Percentiles rank a stretch among this genome's conserved stretches.
phyloP scores from a whole-genome alignment of 2,797 vertebrate species.

The Aeoliscus strigatus region DNA sequence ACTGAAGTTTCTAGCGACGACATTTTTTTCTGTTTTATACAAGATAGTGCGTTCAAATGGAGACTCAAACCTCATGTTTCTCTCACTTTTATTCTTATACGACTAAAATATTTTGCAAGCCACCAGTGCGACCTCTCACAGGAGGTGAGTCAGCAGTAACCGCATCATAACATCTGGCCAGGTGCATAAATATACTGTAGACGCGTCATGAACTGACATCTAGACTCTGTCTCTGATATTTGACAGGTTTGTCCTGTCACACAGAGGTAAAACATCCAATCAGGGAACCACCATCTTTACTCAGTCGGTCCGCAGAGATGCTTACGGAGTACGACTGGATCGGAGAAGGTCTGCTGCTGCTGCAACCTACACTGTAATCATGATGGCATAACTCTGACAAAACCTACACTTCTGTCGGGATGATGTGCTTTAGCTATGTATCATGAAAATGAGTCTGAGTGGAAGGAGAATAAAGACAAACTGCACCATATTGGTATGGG shows the following conservation, averaged over 20 bases:
- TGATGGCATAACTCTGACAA: slow-evolving; percentile 64
- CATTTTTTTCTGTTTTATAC: neutral
- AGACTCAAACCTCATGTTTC: too few relatives aligned
- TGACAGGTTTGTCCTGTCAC: slow-evolving; percentile 19
- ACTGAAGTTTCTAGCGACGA: neutral
- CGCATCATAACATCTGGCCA: slow-evolving; percentile 42
- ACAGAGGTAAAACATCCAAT: slow-evolving; percentile 35
- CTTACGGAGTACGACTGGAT: slow-evolving; percentile 17
- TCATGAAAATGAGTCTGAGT: slow-evolving; percentile 59
- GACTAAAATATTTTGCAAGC: too few relatives aligned
- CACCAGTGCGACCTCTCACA: slow-evolving; percentile 11
- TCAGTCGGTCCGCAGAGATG: slow-evolving; percentile 13
- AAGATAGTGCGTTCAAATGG: slow-evolving; percentile 1
- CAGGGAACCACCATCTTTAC: slow-evolving; percentile 26
- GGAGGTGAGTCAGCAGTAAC: slow-evolving; percentile 15
- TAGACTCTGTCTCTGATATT: slow-evolving; percentile 20
- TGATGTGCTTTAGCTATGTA: slow-evolving; percentile 59
- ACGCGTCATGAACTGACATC: slow-evolving; percentile 17
- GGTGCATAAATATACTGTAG: slow-evolving; percentile 44
- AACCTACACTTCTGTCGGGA: slow-evolving; percentile 69
- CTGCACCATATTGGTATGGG: slow-evolving; percentile 58
- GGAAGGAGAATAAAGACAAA: slow-evolving; percentile 72
- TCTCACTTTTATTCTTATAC: too few relatives aligned
- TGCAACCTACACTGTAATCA: slow-evolving; percentile 40
- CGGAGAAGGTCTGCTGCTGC: slow-evolving; percentile 29